A percentile compares a stretch with the other conserved stretches of the same genome.
phyloP scores from a whole-genome alignment of 2,888 invertebrate genomes.

The Helobdella robusta region DNA sequence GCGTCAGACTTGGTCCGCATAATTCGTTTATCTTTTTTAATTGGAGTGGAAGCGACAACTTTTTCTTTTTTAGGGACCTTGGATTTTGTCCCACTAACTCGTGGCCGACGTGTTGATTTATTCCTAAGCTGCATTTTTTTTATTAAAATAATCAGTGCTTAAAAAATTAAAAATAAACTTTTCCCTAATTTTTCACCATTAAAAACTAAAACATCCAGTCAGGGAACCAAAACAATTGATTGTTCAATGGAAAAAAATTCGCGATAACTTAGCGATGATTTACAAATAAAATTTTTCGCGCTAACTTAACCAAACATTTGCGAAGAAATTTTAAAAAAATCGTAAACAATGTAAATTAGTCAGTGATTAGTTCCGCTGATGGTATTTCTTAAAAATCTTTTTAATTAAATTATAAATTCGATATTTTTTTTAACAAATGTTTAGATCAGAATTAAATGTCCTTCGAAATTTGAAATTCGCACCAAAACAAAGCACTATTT shows the following conservation, averaged over 20 bases:
- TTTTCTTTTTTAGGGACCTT: background rate
- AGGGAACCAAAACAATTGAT: no score
- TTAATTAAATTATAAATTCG: conserved; percentile 13
- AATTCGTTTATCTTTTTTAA: conserved; percentile 1
- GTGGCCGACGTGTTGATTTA: conserved; percentile 11
- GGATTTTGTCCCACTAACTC: background rate
- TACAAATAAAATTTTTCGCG: no score
- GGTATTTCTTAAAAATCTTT: conserved; percentile 5
- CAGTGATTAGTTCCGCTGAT: background rate
- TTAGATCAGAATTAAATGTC: background rate
- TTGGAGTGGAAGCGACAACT: background rate
- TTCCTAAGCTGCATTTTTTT: conserved; percentile 20
- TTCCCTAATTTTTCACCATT: no score
- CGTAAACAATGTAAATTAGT: background rate
- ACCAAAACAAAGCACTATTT: conserved; percentile 25
- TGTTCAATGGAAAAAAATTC: no score
- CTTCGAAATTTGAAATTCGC: conserved; percentile 21
- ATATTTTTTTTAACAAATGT: conserved; percentile 2
- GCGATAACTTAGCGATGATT: no score
- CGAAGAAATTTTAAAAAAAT: background rate
- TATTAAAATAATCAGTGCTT: no score
- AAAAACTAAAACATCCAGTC: no score
- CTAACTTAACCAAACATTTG: no score
- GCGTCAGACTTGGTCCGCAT: conserved; percentile 13
- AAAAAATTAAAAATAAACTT: no score